Evolutionary conservation across 2,888 invertebrate species (phyloP), one percentile per base, ranked within the genome.

Genomic region (Acanthosepion pharaonis): DNA sequence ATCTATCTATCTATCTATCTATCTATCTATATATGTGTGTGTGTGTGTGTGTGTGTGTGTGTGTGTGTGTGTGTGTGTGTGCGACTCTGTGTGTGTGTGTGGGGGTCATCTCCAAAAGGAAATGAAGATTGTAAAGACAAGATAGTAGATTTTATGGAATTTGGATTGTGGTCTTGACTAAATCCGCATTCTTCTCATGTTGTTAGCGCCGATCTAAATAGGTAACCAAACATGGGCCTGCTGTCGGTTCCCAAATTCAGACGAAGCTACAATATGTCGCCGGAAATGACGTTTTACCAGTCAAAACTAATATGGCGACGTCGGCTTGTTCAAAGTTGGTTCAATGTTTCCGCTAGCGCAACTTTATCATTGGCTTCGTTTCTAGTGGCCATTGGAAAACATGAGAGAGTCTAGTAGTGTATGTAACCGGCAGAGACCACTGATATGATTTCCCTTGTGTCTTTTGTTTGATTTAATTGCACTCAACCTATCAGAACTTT

Each of bases 371-470:
- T 78, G 78, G n/a, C 78, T 78, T 78, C 78, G n/a, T 78, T 78
- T 78, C 28, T 78, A n/a, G n/a, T 8, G 78, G n/a, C n/a, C 78
- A 33, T 78, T 78, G 78, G n/a, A 78, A n/a, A n/a, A 78, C n/a
- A 78, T 78, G 78, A 78, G 9, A 78, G 78, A 15, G 78, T 78
- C n/a, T n/a, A 78, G n/a, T 18, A 18, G 15, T 78, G 78, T n/a
- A 78, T 78, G 78, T 33, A n/a, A 78, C 78, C n/a, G 78, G n/a
- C 78, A 78, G 78, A 78, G 78, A 78, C n/a, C 78, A 78, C 78
- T 78, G 78, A 78, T 78, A 78, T 78, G 78, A 78, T 78, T 78
- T 78, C 78, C 78, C 78, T 78, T 78, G 78, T 33, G 78, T 78
- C 78, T 15, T n/a, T 33, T 78, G 78, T 78, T n/a, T n/a, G n/a